Conservation (phyloP, 2,797 vertebrate genomes). For the Peromyscus nudipes region DNA sequence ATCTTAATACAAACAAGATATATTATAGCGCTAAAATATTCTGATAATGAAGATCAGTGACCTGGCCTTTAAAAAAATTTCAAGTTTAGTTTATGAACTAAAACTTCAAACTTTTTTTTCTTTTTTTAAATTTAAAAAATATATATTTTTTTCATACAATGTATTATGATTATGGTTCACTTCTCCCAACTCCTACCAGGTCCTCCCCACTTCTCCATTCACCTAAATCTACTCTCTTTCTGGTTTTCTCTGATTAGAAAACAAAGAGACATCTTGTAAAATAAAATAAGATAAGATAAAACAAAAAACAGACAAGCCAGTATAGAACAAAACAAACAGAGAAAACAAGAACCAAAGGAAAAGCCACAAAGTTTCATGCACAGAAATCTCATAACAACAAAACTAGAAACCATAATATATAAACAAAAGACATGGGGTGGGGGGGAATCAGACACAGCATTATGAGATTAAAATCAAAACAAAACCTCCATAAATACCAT, state of each 20-base stretch:
- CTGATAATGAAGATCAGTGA: neutral
- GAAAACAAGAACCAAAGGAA: neutral
- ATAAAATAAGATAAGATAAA: neutral
- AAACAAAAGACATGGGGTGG: neutral
- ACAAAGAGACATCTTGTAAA: neutral
- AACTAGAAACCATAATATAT: neutral
- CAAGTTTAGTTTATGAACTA: slow-evolving; percentile 45
- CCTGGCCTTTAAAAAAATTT: slow-evolving; percentile 26
- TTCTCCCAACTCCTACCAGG: neutral
- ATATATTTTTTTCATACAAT: neutral
- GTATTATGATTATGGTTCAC: neutral
- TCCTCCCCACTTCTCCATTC: neutral
- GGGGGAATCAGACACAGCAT: neutral
- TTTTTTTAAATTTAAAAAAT: neutral
- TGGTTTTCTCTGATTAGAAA: neutral
- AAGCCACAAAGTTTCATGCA: neutral
- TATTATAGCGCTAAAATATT: neutral
- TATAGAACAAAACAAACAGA: neutral
- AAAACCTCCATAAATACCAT: neutral
- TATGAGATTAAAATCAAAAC: neutral
- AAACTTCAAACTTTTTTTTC: neutral
- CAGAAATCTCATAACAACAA: neutral
- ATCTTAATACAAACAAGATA: neutral
- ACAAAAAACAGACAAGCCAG: neutral
- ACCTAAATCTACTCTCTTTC: neutral